A percentile compares a stretch with the other conserved stretches of the same genome.
phyloP scores from a whole-genome alignment of 2,113 vertebrate species.

The Ameiurus melas region DNA sequence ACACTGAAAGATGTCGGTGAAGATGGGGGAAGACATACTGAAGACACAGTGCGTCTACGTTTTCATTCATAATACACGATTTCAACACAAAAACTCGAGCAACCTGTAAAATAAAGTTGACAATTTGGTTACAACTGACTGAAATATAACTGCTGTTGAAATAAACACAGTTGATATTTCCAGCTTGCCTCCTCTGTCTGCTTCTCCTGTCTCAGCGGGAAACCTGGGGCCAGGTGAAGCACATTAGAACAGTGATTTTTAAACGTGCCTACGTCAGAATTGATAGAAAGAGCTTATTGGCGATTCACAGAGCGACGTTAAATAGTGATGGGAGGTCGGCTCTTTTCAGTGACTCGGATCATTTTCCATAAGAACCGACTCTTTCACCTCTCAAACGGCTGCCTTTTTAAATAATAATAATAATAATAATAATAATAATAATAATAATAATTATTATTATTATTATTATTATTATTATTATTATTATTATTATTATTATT shows the following conservation, averaged over 20 bases:
- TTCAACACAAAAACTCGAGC: background rate
- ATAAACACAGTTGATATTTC: background rate
- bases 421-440: too few relatives aligned
- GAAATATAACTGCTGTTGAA: background rate
- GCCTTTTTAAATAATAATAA: too few relatives aligned
- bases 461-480: too few relatives aligned
- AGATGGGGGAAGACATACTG: constrained; percentile 56
- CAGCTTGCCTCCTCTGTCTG: constrained; percentile 17
- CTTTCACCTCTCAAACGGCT: background rate
- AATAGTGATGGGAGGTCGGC: too few relatives aligned
- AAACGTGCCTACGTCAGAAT: constrained; percentile 41
- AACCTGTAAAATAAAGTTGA: background rate
- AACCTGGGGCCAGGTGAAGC: constrained; percentile 36
- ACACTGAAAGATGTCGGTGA: constrained; percentile 45
- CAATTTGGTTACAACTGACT: background rate
- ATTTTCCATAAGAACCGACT: background rate
- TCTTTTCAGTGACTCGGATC: background rate
- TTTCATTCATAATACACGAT: constrained; percentile 9
- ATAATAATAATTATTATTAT: too few relatives aligned
- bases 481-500: too few relatives aligned
- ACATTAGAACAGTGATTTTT: constrained; percentile 23
- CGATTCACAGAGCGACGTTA: background rate
- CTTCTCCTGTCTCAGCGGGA: background rate
- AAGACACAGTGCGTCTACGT: background rate
- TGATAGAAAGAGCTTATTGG: constrained; percentile 2